phyloP scores from a whole-genome alignment of 2,888 invertebrate species.

The Trachelus troglodyta region DNA sequence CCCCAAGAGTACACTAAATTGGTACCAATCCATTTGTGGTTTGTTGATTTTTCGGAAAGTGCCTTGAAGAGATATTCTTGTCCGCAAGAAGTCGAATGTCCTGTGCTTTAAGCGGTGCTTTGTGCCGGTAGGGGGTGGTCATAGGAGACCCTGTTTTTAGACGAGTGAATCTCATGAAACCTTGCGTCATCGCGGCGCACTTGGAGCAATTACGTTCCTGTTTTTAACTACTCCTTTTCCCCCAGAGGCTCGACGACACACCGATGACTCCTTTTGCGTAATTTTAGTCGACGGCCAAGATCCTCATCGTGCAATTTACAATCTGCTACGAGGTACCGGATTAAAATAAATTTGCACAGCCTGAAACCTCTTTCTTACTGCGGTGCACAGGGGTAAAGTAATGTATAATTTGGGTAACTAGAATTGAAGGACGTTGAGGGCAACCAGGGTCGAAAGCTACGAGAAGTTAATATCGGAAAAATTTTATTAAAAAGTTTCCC shows the following conservation, averaged over 20 bases:
- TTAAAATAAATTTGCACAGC: neutral
- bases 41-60: no score
- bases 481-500: conserved; percentile 41
- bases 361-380: neutral
- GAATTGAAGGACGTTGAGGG: conserved; percentile 31
- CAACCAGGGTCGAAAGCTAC: conserved; percentile 9
- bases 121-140: no score
- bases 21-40: no score
- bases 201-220: neutral
- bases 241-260: neutral
- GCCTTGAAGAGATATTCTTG: no score
- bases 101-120: no score
- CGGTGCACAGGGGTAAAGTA: neutral
- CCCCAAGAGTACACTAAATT: no score
- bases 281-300: neutral
- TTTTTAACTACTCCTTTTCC: neutral
- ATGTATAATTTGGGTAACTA: conserved; percentile 25
- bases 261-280: neutral
- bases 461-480: conserved; percentile 33
- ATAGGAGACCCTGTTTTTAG: no score
- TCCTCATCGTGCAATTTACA: neutral
- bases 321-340: neutral
- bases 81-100: no score
- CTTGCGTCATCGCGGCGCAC: neutral
- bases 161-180: no score